Conservation (phyloP, 2,113 vertebrate genomes). For the Prunella fulvescens region DNA sequence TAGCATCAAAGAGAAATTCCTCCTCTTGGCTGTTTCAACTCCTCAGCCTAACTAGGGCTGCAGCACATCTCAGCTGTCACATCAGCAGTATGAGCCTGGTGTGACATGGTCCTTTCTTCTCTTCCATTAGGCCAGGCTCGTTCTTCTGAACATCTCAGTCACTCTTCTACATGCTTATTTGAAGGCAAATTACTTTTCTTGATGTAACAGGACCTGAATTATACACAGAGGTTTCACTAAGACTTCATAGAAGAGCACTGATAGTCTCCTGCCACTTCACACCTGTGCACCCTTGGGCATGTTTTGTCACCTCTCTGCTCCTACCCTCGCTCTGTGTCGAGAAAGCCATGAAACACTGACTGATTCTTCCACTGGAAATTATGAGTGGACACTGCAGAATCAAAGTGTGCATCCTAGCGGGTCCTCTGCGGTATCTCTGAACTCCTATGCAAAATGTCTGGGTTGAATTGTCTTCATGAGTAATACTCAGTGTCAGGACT, state of each 20-base stretch:
- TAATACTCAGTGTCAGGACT: background rate
- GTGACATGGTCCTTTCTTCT: background rate
- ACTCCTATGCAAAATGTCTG: conserved; percentile 11
- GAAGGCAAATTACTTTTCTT: background rate
- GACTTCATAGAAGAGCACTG: background rate
- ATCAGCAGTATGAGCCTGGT: background rate
- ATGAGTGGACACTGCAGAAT: background rate
- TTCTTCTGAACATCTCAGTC: background rate
- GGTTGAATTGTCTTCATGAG: conserved; percentile 12
- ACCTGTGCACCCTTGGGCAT: background rate
- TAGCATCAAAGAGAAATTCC: background rate
- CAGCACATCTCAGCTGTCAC: background rate
- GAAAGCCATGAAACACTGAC: background rate
- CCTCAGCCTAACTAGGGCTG: background rate
- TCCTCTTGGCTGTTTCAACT: background rate
- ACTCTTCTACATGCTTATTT: background rate
- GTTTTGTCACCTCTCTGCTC: background rate
- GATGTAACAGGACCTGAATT: background rate
- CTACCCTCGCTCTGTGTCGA: background rate
- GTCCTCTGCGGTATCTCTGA: background rate
- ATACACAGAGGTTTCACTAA: background rate
- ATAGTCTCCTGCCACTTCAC: background rate
- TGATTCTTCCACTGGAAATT: conserved; percentile 27
- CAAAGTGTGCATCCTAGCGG: background rate
- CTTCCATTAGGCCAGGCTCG: background rate